Base-by-base conservation (phyloP, 2,113 vertebrate species). In the Sinocyclocheilus anophthalmus region DNA sequence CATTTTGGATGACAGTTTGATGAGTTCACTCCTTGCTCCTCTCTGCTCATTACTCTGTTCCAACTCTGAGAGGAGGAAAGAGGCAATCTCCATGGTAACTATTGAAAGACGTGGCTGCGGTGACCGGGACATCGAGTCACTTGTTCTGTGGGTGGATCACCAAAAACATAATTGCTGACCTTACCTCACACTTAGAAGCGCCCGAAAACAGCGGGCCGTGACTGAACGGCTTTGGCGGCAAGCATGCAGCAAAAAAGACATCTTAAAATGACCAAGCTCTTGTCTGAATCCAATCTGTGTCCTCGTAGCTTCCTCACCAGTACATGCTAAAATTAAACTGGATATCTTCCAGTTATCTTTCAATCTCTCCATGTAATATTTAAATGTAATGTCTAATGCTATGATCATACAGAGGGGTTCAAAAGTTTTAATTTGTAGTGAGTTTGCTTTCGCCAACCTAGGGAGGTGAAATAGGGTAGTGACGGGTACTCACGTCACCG, bases 31-130 rank as follows among this genome's bases (percentile, higher is more conserved):
- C 73, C 57, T 48, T 86, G 76, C 81, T 79, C 84, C 84, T 75
- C 45, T 87, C 33, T 87, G 85, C 80, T 86, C 87, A 85, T 88
- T 90, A 75, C 73, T 39, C 84, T 22, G 42, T 45, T 42, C 39
- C 39, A 8, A 7, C 42, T 45, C 45, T 12, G 76, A 84, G 84
- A 86, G 86, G 86, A 81, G 87, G 86, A 81, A 87, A 87, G 83
- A 87, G 85, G 85, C 37, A 12, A 85, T 73, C 91, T 91, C 91
- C 92, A 94, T 94, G 91, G 92, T 91, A 95, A 94, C 93, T 76
- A 39, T 91, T 92, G 88, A 91, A 92, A 91, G 92, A 94, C 92
- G 91, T 90, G 85, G 89, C 84, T 88, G 85, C 22, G 88, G 90
- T 81, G 86, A 89, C 53, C 76, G 65, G 69, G 84, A 81, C 77